phyloP scores from a whole-genome alignment of 2,113 vertebrate genomes.

The Morphnarchus princeps region DNA sequence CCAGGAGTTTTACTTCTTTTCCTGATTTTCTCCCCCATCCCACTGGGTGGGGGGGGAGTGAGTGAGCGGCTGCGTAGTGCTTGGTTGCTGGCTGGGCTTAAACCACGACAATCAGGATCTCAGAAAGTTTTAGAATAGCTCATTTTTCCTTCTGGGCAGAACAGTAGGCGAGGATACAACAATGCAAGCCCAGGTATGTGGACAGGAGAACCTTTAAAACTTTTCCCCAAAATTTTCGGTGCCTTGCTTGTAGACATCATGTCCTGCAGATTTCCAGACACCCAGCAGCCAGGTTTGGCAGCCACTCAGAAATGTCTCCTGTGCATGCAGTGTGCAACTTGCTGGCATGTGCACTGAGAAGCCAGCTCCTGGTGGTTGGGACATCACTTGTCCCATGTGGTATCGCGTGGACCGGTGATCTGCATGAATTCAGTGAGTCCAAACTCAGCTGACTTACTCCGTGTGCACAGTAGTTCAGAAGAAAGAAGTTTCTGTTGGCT shows the following conservation, averaged over 20 bases:
- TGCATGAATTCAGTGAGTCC: background rate
- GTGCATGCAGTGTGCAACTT: background rate
- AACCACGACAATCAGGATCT: too few relatives aligned
- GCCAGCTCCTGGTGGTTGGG: background rate
- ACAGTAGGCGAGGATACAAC: background rate
- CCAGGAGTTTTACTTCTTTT: too few relatives aligned
- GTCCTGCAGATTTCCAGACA: background rate
- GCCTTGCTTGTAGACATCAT: background rate
- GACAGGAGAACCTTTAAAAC: background rate
- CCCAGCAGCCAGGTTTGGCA: background rate
- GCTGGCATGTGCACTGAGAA: fast-evolving
- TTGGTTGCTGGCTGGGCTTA: too few relatives aligned
- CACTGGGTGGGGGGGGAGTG: too few relatives aligned
- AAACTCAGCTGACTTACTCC: background rate
- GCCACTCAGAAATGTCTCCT: background rate
- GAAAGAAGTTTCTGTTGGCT: background rate
- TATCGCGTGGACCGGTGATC: background rate
- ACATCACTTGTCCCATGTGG: fast-evolving
- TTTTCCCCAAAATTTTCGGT: background rate
- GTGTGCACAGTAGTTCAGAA: fast-evolving
- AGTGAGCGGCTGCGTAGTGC: too few relatives aligned
- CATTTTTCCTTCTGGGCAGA: background rate
- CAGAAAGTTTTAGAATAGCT: background rate
- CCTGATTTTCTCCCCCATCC: too few relatives aligned
- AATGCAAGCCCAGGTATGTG: background rate